Base-by-base conservation (phyloP, 1,140 invertebrate genomes). In the Nasonia giraulti region DNA sequence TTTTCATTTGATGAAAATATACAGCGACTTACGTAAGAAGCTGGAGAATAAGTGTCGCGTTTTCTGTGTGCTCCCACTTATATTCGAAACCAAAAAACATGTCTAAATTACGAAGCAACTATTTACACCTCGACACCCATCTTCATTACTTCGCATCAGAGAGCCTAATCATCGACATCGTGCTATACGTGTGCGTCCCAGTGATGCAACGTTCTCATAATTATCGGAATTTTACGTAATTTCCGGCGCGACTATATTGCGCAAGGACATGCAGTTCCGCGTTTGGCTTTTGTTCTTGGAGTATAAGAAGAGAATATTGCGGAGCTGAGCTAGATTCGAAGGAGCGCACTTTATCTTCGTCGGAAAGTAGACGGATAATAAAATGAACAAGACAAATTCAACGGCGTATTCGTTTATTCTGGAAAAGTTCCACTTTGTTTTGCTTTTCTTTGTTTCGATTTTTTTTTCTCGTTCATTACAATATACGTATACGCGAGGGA, bases 391-490 rank as follows among this genome's bases (percentile, higher is more conserved):
- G 31, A 55, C 76, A 40, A 75, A 68, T 75, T 80, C 31, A 80
- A 80, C 17, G 47, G 37, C 37, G 10, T 47, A 85, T 85, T 85
- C 71, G 17, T 85, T 85, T 85, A 85, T 85, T 85, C 55, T 76
- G 68, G 31, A 85, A 85, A 80, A 78, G n/a, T 79, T 84, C 62
- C 76, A 83, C 37, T 77, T 82, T 33, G 23, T 76, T 82, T 17
- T 75, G 73, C 2, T 44, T 75, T 40, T 75, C 5, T 82, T 50
- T 75, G 62, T 76, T 76, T 44, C 37, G 23, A 33, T n/a, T 78
- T 44, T 80, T 69, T 17, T 37, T 68, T 31, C 33, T 80, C 62
- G 33, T 27, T 73, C 37, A 74, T 74, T 73, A 78, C 74, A 68
- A 76, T 47, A 27, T 1, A 1, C 1, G 27, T 27, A 27, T 27